phyloP scores from a whole-genome alignment of 2,113 vertebrate species.

The Alligator mississippiensis region DNA sequence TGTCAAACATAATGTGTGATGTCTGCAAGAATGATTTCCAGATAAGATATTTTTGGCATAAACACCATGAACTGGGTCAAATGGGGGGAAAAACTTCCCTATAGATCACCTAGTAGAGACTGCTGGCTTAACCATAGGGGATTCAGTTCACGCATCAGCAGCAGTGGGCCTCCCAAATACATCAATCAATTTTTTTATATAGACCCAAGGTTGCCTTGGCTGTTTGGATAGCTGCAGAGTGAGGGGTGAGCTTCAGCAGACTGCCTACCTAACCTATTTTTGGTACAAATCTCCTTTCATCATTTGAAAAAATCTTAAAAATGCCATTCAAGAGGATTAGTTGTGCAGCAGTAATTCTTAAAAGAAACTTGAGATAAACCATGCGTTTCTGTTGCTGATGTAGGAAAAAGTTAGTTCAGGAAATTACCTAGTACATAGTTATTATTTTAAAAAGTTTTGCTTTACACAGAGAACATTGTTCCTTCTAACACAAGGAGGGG shows the following conservation, averaged over 20 bases:
- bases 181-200: conserved; percentile 64
- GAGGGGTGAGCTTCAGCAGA: conserved; percentile 63
- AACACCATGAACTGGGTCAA: background rate
- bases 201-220: conserved; percentile 26
- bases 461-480: background rate
- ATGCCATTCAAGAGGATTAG: conserved; percentile 64
- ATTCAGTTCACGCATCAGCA: background rate
- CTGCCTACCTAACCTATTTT: conserved; percentile 60
- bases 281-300: conserved; percentile 71
- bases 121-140: background rate
- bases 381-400: conserved; percentile 22
- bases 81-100: background rate
- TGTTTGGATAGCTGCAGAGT: conserved; percentile 66
- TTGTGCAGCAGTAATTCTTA: conserved; percentile 62
- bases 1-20: conserved; percentile 12
- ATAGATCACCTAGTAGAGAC: conserved; percentile 41
- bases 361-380: conserved; percentile 64
- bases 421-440: conserved; percentile 41
- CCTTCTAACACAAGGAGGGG: background rate
- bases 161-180: background rate
- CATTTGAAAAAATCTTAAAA: conserved; percentile 70
- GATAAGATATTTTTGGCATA: conserved; percentile 51
- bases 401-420: conserved; percentile 25
- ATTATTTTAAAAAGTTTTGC: background rate
- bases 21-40: conserved; percentile 45